Evolutionary conservation across 2,797 vertebrate species (phyloP).

Genomic region (Varecia variegata): DNA sequence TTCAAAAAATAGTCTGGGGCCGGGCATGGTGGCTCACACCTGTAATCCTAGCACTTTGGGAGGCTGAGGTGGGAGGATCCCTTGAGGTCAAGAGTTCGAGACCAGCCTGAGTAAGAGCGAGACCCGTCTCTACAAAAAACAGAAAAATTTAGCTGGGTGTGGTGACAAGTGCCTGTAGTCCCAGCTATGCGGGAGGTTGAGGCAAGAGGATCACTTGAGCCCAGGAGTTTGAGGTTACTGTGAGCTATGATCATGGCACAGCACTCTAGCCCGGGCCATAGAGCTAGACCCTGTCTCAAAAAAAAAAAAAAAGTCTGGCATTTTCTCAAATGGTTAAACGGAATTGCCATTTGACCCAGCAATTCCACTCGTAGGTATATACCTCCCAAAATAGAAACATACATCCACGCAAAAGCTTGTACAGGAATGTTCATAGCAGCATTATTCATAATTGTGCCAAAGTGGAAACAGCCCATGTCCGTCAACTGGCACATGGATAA

Average conservation of each 20-base stretch:
- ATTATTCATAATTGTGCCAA: neutral
- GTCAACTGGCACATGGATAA: neutral
- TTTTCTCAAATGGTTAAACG: neutral
- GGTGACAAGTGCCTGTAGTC: neutral
- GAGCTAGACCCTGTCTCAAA: neutral
- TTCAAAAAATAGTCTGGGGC: neutral
- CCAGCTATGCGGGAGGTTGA: neutral
- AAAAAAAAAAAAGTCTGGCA: neutral
- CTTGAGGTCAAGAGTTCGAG: neutral
- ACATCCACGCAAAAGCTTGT: neutral
- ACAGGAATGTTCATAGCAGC: neutral
- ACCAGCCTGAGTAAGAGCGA: neutral
- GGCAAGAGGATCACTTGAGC: neutral
- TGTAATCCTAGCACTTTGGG: neutral
- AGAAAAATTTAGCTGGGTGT: neutral
- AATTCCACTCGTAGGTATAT: no score
- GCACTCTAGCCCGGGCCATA: neutral
- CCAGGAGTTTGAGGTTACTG: fast-evolving
- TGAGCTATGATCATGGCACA: neutral
- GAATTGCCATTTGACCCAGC: neutral
- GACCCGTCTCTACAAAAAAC: neutral
- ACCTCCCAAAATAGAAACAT: neutral
- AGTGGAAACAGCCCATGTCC: neutral
- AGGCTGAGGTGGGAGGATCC: neutral
- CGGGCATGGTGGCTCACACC: neutral